Evolutionary conservation across 2,113 vertebrate species (phyloP).

Genomic region (Trematocara macrostoma): DNA sequence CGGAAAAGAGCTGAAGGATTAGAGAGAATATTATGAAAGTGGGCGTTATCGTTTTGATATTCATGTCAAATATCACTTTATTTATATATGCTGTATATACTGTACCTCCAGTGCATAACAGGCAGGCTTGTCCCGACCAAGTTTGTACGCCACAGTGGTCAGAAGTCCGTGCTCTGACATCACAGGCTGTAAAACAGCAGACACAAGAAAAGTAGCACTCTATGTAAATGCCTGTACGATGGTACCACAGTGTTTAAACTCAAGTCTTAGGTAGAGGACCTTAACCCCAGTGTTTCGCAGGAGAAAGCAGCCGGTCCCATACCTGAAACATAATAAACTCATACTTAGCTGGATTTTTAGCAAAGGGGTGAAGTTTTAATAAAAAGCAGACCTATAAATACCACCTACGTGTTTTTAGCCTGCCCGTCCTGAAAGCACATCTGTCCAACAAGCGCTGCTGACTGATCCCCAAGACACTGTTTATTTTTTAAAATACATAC

Average conservation of each 20-base stretch:
- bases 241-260: not conserved
- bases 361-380: not conserved
- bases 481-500: not conserved
- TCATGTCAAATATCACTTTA: not conserved
- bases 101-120: slow-evolving; percentile 88
- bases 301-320: slow-evolving; percentile 93
- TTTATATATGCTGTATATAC: not conserved
- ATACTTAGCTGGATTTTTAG: not conserved
- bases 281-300: slow-evolving; percentile 88
- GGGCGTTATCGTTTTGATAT: not conserved
- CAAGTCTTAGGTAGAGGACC: slow-evolving; percentile 55
- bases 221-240: not conserved
- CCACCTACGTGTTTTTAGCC: slow-evolving; percentile 90
- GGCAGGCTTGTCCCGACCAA: slow-evolving; percentile 82
- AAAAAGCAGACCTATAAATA: not conserved
- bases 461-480: slow-evolving; percentile 80
- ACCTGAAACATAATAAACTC: slow-evolving; percentile 66
- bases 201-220: not conserved
- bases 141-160: slow-evolving; percentile 92
- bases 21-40: not conserved
- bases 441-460: slow-evolving; percentile 91
- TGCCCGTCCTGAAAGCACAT: slow-evolving; percentile 92
- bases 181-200: slow-evolving; percentile 71
- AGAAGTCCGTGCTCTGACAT: slow-evolving; percentile 92
- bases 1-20: not conserved